Conservation (phyloP, 2,888 invertebrate genomes). For the Melieria crassipennis region DNA sequence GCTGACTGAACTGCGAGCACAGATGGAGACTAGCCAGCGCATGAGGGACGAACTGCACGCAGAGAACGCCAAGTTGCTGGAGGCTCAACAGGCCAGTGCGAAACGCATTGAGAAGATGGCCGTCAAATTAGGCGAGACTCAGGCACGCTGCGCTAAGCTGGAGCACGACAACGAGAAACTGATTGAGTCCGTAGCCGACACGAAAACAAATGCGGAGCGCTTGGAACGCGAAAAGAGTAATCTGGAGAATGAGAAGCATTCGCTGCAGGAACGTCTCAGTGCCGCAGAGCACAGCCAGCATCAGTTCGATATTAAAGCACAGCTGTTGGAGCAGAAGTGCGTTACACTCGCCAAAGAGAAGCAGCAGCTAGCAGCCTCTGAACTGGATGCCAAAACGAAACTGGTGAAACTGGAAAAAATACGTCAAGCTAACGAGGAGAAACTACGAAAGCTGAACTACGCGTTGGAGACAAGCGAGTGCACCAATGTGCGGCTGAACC, state of each 20-base stretch:
- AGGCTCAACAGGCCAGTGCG: slow-evolving; percentile 38
- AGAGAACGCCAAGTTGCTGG: slow-evolving; percentile 46
- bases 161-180: slow-evolving; percentile 50
- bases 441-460: slow-evolving; percentile 46
- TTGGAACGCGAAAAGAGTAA: slow-evolving; percentile 44
- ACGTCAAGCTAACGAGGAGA: slow-evolving; percentile 47
- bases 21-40: slow-evolving; percentile 39
- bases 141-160: slow-evolving; percentile 46
- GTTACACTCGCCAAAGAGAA: slow-evolving; percentile 42
- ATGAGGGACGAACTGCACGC: slow-evolving; percentile 37
- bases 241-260: slow-evolving; percentile 44
- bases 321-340: slow-evolving; percentile 43
- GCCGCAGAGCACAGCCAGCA: slow-evolving; percentile 45
- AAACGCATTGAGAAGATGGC: slow-evolving; percentile 53
- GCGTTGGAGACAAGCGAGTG: slow-evolving; percentile 47
- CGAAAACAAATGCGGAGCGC: slow-evolving; percentile 37
- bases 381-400: slow-evolving; percentile 46
- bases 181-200: slow-evolving; percentile 36
- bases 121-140: slow-evolving; percentile 50
- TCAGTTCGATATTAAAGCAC: slow-evolving; percentile 43
- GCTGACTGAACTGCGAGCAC: slow-evolving; percentile 42
- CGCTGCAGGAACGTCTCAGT: slow-evolving; percentile 45
- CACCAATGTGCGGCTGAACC: slow-evolving; percentile 48
- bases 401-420: slow-evolving; percentile 48
- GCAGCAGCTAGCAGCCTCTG: slow-evolving; percentile 45